A percentile compares a stretch with the other conserved stretches of the same genome.
phyloP scores from a whole-genome alignment of 2,113 vertebrate species.

The Dipodomys spectabilis region DNA sequence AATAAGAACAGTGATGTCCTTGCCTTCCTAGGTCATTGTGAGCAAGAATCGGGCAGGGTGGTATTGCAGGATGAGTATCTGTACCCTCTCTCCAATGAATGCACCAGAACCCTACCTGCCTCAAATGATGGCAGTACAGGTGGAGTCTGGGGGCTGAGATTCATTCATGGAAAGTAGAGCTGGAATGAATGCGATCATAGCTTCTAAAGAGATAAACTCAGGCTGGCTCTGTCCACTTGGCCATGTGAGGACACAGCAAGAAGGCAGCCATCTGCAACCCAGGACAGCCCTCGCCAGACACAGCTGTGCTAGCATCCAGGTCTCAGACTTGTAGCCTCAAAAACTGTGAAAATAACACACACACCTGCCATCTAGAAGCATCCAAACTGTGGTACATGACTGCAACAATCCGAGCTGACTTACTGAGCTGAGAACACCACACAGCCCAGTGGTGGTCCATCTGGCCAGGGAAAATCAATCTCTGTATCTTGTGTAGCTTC shows the following conservation, averaged over 20 bases:
- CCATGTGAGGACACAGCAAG: neutral
- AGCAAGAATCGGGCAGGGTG: neutral
- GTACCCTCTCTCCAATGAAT: neutral
- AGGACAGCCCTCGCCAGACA: neutral
- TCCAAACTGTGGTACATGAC: neutral
- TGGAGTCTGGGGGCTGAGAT: neutral
- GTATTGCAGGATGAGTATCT: neutral
- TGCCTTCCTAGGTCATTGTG: neutral
- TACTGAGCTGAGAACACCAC: neutral
- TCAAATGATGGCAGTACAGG: neutral
- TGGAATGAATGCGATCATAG: neutral
- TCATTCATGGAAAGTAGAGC: neutral
- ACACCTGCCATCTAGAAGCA: neutral
- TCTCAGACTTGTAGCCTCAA: neutral
- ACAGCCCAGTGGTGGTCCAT: neutral
- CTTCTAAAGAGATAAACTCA: neutral
- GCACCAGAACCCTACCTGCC: neutral
- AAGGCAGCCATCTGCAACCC: neutral
- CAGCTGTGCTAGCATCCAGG: neutral
- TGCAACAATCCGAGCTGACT: neutral
- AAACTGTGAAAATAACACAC: too few species aligned
- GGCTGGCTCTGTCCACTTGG: neutral
- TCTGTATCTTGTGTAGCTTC: neutral
- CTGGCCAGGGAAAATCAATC: neutral
- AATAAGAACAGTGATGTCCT: rapidly evolving